Evolutionary conservation across 2,888 invertebrate genomes (phyloP), one percentile per base, ranked within the genome.

Genomic region (Hipparchia sbordonii): DNA sequence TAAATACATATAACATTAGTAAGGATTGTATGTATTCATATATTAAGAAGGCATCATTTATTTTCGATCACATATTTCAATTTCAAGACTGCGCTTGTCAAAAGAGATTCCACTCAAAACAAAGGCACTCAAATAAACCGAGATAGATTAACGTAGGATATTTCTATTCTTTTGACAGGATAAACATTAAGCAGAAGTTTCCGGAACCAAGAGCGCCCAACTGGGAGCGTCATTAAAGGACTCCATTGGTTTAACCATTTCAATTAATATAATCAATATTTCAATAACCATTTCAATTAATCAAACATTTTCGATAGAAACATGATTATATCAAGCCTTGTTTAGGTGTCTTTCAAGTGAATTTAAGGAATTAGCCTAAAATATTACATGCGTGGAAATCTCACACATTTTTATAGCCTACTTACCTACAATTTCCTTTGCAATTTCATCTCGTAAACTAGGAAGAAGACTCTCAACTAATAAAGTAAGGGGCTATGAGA

Each of bases 401-500:
- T 0, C n/a, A 46, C 12, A 39, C 12, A 56, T 67, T 33, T 62
- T 60, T 12, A 39, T 33, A 60, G 59, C 33, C 48, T 6, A 10
- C 45, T 62, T 39, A 39, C 39, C 39, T 70, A 67, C 23, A 57
- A 46, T 59, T 59, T 48, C 23, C 46, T 51, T 9, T 33, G 51
- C 39, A 63, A 66, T 68, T 60, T 60, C 54, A 60, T 54, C 51
- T 39, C 48, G 48, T 23, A 71, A 71, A 65, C 68, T 48, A 76
- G 74, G 68, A 76, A 74, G 73, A 57, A 60, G 12, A 7, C 52
- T 67, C 65, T 63, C 51, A 63, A 48, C 69, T 74, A 57, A 56
- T 57, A 76, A 72, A 69, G 72, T 56, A 68, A 70, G 67, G 60
- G 51, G 67, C 74, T 76, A 76, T 74, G 74, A 74, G 72, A 79